Evolutionary conservation across 2,113 vertebrate species (phyloP).

Genomic region (Trogon surrucura): DNA sequence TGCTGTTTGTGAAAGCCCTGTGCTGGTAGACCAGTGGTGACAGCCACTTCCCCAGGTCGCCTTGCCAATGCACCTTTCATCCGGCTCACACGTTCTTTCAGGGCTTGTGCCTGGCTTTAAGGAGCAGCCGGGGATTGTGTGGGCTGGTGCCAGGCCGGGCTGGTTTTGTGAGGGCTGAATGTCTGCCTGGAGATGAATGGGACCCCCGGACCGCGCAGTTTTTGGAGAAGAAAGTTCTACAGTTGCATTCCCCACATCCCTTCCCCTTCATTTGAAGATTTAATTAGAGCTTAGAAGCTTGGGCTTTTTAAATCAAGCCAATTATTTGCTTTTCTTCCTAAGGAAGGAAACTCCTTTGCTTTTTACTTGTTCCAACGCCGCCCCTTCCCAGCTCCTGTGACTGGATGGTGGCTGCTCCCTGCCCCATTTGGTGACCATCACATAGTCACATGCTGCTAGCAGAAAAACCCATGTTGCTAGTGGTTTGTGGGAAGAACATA

Average conservation of each 20-base stretch:
- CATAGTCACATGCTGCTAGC: background rate
- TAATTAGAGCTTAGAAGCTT: conserved; percentile 53
- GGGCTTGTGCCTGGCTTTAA: background rate
- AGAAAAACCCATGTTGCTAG: background rate
- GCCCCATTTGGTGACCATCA: background rate
- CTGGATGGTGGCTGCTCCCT: background rate
- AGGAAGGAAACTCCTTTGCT: conserved; percentile 54
- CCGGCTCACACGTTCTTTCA: background rate
- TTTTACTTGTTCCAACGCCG: conserved; percentile 32
- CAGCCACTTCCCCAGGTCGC: background rate
- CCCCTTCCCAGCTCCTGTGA: background rate
- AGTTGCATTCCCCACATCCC: background rate
- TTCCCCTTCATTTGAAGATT: conserved; percentile 40
- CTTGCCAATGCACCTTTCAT: background rate
- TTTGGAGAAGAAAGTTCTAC: background rate
- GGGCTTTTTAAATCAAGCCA: conserved; percentile 50
- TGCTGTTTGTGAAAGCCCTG: background rate
- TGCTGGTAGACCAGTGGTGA: background rate
- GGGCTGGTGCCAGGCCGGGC: conserved; percentile 16
- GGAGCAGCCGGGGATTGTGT: background rate
- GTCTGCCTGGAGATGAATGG: conserved; percentile 33
- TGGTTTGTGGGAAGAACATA: background rate
- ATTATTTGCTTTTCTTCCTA: conserved; percentile 36
- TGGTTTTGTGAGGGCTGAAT: background rate
- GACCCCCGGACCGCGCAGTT: background rate